Evolutionary conservation across 2,797 vertebrate genomes (phyloP).

Genomic region (Loriculus beryllinus): DNA sequence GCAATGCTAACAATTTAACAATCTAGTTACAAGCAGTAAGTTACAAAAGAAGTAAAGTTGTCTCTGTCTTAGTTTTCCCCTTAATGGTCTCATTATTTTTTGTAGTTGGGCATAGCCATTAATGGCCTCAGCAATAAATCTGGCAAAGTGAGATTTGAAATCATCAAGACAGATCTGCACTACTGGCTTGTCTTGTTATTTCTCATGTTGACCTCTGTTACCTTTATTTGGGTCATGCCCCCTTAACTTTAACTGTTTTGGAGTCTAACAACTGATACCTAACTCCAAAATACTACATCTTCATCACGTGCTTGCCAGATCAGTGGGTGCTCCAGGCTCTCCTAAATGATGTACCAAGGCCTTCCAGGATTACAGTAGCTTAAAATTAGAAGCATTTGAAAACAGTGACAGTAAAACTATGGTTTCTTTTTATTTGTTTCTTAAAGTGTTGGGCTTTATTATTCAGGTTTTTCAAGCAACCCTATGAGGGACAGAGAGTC

Average conservation of each 20-base stretch:
- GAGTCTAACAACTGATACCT: neutral
- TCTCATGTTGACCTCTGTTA: neutral
- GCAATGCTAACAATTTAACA: slow-evolving; percentile 64
- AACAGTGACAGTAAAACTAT: neutral
- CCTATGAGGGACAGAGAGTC: neutral
- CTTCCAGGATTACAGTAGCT: neutral
- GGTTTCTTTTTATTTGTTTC: neutral
- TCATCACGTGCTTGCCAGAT: neutral
- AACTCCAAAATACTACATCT: neutral
- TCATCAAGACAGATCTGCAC: slow-evolving; percentile 6
- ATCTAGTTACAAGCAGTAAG: slow-evolving; percentile 32
- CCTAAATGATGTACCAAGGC: neutral
- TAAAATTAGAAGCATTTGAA: neutral
- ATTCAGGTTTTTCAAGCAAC: neutral
- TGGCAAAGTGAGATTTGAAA: slow-evolving; percentile 40
- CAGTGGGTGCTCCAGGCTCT: neutral
- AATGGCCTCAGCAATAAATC: slow-evolving; percentile 70
- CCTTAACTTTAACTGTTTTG: slow-evolving; percentile 9
- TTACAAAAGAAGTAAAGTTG: slow-evolving; percentile 44
- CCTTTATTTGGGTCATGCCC: slow-evolving; percentile 23
- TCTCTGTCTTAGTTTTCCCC: slow-evolving; percentile 56
- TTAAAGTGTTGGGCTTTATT: neutral
- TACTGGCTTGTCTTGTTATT: slow-evolving; percentile 46
- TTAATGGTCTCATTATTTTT: slow-evolving; percentile 72
- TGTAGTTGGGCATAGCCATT: slow-evolving; percentile 59